These are phyloP conservation scores for Stenolophus ochropezus DNA, from an alignment of 2,888 invertebrate species.

Conservation along the genomic window DNA sequence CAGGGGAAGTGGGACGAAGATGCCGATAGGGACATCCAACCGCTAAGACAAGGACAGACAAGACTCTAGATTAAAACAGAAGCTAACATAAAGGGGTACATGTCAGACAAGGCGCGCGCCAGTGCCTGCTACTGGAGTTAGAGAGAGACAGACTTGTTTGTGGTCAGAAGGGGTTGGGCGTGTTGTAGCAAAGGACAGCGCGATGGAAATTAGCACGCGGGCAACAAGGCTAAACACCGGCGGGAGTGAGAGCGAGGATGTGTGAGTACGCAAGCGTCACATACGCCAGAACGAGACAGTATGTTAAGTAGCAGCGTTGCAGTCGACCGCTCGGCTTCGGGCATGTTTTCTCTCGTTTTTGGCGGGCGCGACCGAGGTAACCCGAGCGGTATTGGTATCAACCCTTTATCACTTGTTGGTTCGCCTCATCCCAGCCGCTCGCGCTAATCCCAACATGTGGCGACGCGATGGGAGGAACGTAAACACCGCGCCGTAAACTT, in stretches of 20 bases:
- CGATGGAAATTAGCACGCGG: slow-evolving; percentile 78
- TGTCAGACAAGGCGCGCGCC: slow-evolving; percentile 70
- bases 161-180: slow-evolving; percentile 82
- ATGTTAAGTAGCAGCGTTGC: slow-evolving; percentile 60
- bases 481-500: slow-evolving; percentile 56
- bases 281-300: slow-evolving; percentile 68
- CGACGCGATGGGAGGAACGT: slow-evolving; percentile 59
- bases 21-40: slow-evolving; percentile 67
- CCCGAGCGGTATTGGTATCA: slow-evolving; percentile 60
- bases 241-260: slow-evolving; percentile 73
- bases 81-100: slow-evolving; percentile 72
- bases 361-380: slow-evolving; percentile 59
- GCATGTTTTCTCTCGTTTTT: slow-evolving; percentile 60
- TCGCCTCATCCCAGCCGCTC: slow-evolving; percentile 59
- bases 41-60: slow-evolving; percentile 69
- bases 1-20: slow-evolving; percentile 70
- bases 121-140: slow-evolving; percentile 74
- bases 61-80: slow-evolving; percentile 73
- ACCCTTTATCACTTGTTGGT: slow-evolving; percentile 61
- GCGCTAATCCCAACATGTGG: slow-evolving; percentile 69
- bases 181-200: slow-evolving; percentile 81
- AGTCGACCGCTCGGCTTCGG: slow-evolving; percentile 51
- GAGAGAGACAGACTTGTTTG: slow-evolving; percentile 80
- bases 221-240: slow-evolving; percentile 72
- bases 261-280: slow-evolving; percentile 72